Conservation (phyloP, 2,797 vertebrate species). For the Malurus leucopterus region DNA sequence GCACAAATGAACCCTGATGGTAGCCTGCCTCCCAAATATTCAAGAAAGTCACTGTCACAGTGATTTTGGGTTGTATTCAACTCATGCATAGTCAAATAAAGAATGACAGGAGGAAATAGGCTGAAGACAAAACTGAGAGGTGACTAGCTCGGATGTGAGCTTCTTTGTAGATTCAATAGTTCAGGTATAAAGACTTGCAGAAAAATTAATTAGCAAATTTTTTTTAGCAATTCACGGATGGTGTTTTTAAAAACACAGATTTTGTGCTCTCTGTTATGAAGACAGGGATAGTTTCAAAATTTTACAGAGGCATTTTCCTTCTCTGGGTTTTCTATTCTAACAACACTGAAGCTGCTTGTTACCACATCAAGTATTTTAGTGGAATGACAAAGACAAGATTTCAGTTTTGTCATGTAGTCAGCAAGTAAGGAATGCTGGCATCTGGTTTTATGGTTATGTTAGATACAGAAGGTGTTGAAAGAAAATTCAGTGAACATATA, state of each 20-base stretch:
- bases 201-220: neutral
- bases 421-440: neutral
- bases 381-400: neutral
- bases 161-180: neutral
- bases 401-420: neutral
- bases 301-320: neutral
- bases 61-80: neutral
- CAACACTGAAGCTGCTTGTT: neutral
- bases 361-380: neutral
- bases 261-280: neutral
- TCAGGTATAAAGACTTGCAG: neutral
- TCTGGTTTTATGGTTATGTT: neutral
- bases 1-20: neutral
- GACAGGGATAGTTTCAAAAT: neutral
- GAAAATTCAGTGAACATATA: neutral
- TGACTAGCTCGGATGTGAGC: neutral
- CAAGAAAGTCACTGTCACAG: neutral
- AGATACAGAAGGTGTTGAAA: neutral
- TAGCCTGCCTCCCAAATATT: neutral
- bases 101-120: neutral
- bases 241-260: neutral
- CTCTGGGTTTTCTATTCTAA: neutral
- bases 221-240: neutral
- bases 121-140: neutral
- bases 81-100: neutral